Base-by-base conservation (phyloP, 37 sponge, comb jelly and placozoan genomes). In the Amphimedon queenslandica region DNA sequence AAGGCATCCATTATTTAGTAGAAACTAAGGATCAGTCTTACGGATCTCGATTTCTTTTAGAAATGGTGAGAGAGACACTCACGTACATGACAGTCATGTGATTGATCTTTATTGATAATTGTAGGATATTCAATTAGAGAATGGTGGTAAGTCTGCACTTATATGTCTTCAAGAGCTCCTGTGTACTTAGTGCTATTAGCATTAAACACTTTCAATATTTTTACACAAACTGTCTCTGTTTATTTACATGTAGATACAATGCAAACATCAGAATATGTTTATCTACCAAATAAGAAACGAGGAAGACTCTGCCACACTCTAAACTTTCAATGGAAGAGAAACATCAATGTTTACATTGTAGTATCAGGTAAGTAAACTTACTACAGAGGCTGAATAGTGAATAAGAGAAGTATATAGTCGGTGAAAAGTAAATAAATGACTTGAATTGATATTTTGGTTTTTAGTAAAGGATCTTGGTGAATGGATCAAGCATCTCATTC, bases 401-500 rank as follows among this genome's bases (percentile, higher is more conserved):
- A n/a, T n/a, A n/a, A n/a, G n/a, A n/a, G n/a, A n/a, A n/a, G n/a
- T n/a, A n/a, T n/a, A n/a, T n/a, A n/a, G n/a, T n/a, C n/a, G n/a
- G n/a, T 73, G 55, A 25, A 6, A 33, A 4, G 6, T 76, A 36
- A 23, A 18, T 27, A 33, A 13, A 68, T 47, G 8, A 47, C 13
- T 8, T 20, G 27, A 27, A 2, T 23, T 61, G 39, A 29, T 80
- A 63, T 16, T 23, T 72, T 18, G 4, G 37, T 73, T 2, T 70
- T 27, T 73, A 88, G 89, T 82, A 29, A 89, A 89, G 66, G 79
- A 80, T 70, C 75, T 83, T 16, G 76, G 80, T 13, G 6, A 0
- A 38, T 89, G 89, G 89, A 67, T 89, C 11, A 42, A 66, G 39
- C 84, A 89, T 58, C 73, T 89, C 56, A 83, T 89, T 24, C 65